Percentiles rank a stretch among this genome's conserved stretches.
Evolutionary conservation across 2,113 vertebrate genomes (phyloP).

Genomic region (Marcusenius ussheri): DNA sequence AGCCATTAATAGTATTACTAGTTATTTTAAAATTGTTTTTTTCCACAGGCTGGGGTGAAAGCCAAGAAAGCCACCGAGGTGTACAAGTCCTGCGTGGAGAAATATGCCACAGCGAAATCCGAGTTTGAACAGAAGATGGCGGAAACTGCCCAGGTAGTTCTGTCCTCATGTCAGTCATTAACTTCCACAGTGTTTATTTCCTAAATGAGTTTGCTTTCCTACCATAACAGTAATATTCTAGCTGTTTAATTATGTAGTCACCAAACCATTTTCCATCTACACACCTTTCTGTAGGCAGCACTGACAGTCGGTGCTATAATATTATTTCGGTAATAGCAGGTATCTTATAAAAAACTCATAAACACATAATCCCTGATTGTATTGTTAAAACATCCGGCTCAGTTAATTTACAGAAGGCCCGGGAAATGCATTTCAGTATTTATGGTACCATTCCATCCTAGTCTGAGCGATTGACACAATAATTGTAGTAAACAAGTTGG

Average conservation of each 20-base stretch:
- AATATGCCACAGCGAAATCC: slow-evolving; percentile 82
- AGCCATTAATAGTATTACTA: not conserved
- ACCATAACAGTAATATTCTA: not conserved
- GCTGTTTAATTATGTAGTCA: not conserved
- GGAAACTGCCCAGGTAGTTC: slow-evolving; percentile 83
- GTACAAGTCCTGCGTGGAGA: slow-evolving; percentile 88
- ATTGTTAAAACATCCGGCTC: slow-evolving; percentile 6
- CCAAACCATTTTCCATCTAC: slow-evolving; percentile 10
- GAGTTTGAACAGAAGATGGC: slow-evolving; percentile 97
- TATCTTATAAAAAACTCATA: not conserved
- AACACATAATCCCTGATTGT: slow-evolving; percentile 1
- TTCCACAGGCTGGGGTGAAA: slow-evolving; percentile 79
- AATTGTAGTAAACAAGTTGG: slow-evolving; percentile 11
- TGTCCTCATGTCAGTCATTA: not conserved
- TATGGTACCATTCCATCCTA: not conserved
- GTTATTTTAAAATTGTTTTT: slow-evolving; percentile 36
- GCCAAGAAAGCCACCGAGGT: slow-evolving; percentile 93
- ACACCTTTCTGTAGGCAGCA: not conserved
- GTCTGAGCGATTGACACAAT: not conserved
- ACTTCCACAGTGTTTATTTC: not conserved
- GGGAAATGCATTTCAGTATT: not conserved
- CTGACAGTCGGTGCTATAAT: slow-evolving; percentile 8
- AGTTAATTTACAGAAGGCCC: slow-evolving; percentile 4
- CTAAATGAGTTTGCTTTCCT: not conserved
- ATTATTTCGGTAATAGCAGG: slow-evolving; percentile 16